These are phyloP conservation scores for Elaeidobius kamerunicus DNA, from an alignment of 2,888 invertebrate genomes.

Conservation along the genomic window DNA sequence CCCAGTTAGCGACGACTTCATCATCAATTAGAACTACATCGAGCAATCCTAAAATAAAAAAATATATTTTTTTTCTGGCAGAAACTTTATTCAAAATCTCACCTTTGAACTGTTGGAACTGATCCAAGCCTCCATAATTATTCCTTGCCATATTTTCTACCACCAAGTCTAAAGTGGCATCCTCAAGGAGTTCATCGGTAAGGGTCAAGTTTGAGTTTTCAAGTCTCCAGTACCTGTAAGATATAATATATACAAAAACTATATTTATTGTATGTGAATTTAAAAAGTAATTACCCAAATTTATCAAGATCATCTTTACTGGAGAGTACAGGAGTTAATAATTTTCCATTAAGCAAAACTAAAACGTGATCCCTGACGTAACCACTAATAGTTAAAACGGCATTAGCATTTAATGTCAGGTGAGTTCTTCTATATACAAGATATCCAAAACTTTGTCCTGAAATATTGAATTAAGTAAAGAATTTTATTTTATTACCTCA, in stretches of 20 bases:
- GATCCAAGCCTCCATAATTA: constrained; percentile 52
- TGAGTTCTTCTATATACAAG: constrained; percentile 51
- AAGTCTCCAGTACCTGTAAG: constrained; percentile 31
- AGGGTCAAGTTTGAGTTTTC: constrained; percentile 40
- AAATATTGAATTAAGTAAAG: too few species aligned
- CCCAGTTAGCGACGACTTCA: constrained; percentile 45
- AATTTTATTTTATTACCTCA: too few species aligned
- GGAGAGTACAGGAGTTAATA: constrained; percentile 43
- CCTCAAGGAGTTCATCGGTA: constrained; percentile 29
- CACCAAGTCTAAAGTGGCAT: constrained; percentile 49
- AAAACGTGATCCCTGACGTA: constrained; percentile 52
- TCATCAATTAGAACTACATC: constrained; percentile 48
- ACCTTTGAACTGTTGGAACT: constrained; percentile 48
- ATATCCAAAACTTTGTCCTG: constrained; percentile 61
- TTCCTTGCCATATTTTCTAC: constrained; percentile 81
- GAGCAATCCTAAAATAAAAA: constrained; percentile 36
- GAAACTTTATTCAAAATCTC: neutral
- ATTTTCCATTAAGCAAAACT: constrained; percentile 49
- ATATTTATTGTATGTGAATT: too few species aligned
- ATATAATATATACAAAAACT: neutral
- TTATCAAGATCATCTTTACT: constrained; percentile 19
- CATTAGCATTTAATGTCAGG: constrained; percentile 38
- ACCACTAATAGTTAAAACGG: constrained; percentile 45
- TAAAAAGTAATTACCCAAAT: too few species aligned
- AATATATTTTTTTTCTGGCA: neutral